Evolutionary conservation across 2,113 vertebrate genomes (phyloP), one percentile per base, ranked within the genome.

Genomic region (Caloenas nicobarica): DNA sequence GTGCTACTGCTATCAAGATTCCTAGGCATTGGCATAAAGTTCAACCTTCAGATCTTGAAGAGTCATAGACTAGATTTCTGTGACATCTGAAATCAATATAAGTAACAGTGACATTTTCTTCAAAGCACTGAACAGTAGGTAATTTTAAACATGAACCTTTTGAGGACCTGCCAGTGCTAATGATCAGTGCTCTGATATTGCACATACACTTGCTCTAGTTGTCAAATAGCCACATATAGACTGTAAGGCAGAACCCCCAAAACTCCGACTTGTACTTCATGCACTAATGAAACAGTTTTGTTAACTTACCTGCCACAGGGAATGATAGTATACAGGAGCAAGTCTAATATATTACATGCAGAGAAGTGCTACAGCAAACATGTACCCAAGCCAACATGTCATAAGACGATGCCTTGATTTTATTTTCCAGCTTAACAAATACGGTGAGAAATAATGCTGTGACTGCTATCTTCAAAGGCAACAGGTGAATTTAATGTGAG

Each of bases 1-100:
- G 1, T 61, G 69, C 69, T 86, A 13, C 88, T 91, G 90, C 82
- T 50, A 44, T 95, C 91, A 72, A 72, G 88, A 76, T 92, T 96
- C 84, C 88, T 65, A 81, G 69, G 61, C 95, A 84, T 14, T 76
- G 92, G 80, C 88, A 93, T 84, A 72, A 93, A 93, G 69, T 92
- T 96, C 93, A 94, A 96, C 90, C 80, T 95, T 96, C 95, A 96
- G 76, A 66, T 94, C 56, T 78, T 66, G 58, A 40, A 44, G 34
- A 95, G 76, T 50, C 88, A 13, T 5, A 61, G 80, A 57, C 60
- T 14, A 51, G 71, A 88, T 88, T 91, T 86, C 73, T 40, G 18
- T 90, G 76, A 68, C 88, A 86, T 74, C 62, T 84, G 83, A 68
- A 94, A 93, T 83, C 80, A 72, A 50, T 86, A 7, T 46, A 88